Evolutionary conservation across 2,888 invertebrate species (phyloP), one percentile per base, ranked within the genome.

Genomic region (Caenorhabditis virilis): DNA sequence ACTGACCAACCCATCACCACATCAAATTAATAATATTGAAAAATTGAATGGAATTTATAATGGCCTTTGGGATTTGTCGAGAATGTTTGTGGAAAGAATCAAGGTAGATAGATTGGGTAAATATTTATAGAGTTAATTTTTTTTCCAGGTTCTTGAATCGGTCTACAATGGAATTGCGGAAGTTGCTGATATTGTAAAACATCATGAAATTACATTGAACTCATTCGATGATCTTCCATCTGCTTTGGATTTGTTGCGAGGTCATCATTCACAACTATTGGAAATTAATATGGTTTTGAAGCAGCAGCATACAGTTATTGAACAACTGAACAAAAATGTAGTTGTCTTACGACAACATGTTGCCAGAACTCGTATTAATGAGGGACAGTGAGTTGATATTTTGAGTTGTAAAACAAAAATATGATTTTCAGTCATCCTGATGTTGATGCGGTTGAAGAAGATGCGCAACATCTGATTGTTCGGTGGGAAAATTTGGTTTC

Each of bases 401-500:
- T 52, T 25, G 3, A 52, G 30, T 13, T 18, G 5, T 13, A 25
- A 52, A 30, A 23, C 18, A n/a, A 18, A 22, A 13, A 20, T 33
- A 53, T 35, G 11, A 20, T 27, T 72, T 78, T 27, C 50, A 88
- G 91, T 50, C 92, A 93, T 79, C 87, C 89, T 0, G 97, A 97
- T 85, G 88, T 98, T 74, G 95, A 95, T 80, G 88, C 91, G 16
- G 85, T 97, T 68, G 95, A 95, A 82, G 91, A 92, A 76, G 95
- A 95, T 78, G 91, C 95, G 2, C 89, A 91, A 72, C 89, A 91
- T 81, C 87, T 97, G 55, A 91, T 91, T 78, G 89, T 88, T 53
- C 88, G 95, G 62, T 98, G 97, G 97, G 91, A 90, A 80, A 91
- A 90, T 78, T 90, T 95, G 20, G 92, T 93, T 85, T 89, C 88